phyloP scores from a whole-genome alignment of 2,888 invertebrate species.

The Dasypolia templi region DNA sequence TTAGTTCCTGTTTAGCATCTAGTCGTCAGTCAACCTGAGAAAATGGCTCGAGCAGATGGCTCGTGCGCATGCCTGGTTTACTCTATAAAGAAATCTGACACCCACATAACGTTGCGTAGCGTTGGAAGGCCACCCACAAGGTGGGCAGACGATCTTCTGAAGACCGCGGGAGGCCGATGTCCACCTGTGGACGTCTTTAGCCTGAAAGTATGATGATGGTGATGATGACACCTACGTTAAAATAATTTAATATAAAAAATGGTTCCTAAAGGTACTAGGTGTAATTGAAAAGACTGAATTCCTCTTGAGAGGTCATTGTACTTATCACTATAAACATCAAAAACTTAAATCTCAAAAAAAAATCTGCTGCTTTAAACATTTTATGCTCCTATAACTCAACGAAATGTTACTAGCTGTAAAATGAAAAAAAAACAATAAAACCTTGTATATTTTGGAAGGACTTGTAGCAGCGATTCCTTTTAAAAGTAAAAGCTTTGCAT shows the following conservation, averaged over 20 bases:
- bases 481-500: background rate
- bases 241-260: background rate
- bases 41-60: background rate
- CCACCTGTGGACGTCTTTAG: background rate
- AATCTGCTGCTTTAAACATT: background rate
- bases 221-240: background rate
- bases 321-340: background rate
- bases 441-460: background rate
- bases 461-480: background rate
- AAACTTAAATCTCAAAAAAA: background rate
- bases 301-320: too few species aligned
- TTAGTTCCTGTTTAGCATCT: background rate
- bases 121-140: background rate
- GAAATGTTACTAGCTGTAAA: background rate
- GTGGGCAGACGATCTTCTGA: background rate
- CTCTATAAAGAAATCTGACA: background rate
- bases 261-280: too few species aligned
- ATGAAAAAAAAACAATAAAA: too few species aligned
- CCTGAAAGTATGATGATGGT: background rate
- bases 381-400: background rate
- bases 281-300: background rate
- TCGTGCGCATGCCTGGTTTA: background rate
- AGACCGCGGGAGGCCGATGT: background rate
- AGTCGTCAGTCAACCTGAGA: conserved; percentile 12
- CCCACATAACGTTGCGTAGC: background rate